Conservation (phyloP, 1,140 invertebrate species). For the Aphis gossypii region DNA sequence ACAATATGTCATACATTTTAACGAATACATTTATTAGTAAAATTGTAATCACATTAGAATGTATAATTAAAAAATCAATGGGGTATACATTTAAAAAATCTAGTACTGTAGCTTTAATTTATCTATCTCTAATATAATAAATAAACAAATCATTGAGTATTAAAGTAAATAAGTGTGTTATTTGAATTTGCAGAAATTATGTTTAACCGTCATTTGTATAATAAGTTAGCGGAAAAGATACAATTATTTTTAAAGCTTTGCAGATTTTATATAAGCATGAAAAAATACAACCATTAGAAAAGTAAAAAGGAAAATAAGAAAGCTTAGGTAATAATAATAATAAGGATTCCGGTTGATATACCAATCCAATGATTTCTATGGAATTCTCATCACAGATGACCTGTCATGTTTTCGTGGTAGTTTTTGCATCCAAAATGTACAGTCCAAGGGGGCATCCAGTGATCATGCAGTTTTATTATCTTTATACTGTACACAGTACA, state of each 20-base stretch:
- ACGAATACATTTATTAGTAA: background rate
- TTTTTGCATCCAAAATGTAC: slow-evolving; percentile 37
- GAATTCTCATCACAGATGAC: slow-evolving; percentile 12
- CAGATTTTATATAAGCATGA: background rate
- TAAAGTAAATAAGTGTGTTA: background rate
- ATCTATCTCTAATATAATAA: background rate
- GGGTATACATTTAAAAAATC: background rate
- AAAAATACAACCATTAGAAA: background rate
- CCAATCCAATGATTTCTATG: slow-evolving; percentile 5
- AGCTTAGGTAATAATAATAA: background rate
- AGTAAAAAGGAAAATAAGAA: background rate
- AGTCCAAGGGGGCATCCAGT: slow-evolving; percentile 26
- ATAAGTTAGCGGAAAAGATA: background rate
- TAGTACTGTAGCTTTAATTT: no score
- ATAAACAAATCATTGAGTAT: background rate
- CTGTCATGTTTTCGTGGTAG: slow-evolving; percentile 37
- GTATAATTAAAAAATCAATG: no score
- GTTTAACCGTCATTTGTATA: background rate
- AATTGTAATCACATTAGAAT: no score
- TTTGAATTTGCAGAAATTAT: no score
- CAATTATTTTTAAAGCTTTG: background rate
- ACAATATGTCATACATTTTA: background rate
- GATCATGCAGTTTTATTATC: slow-evolving; percentile 21
- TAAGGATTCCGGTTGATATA: background rate
- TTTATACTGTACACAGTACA: background rate